These are phyloP conservation scores for Hafferia zeledoni DNA, from an alignment of 2,797 vertebrate genomes.

Conservation along the genomic window DNA sequence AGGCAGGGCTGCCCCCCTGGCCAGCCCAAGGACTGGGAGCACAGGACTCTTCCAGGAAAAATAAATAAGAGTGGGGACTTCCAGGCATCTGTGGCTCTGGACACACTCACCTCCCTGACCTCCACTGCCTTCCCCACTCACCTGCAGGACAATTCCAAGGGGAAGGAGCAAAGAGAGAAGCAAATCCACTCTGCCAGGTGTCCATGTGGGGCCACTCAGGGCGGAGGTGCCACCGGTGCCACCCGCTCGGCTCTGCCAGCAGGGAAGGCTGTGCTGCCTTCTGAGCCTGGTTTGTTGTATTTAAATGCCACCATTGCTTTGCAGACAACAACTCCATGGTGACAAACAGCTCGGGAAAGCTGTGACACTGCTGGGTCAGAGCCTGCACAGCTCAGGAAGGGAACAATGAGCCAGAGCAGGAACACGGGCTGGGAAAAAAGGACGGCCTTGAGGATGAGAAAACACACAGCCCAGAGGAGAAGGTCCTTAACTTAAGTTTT, in stretches of 20 bases:
- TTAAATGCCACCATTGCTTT: not conserved
- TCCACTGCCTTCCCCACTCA: not conserved
- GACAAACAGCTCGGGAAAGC: not conserved
- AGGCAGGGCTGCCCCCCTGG: not conserved
- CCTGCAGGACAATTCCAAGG: not conserved
- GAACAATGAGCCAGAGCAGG: not conserved
- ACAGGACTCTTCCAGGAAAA: not conserved
- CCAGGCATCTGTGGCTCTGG: fast-evolving
- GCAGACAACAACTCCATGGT: slow-evolving; percentile 24
- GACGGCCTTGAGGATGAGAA: slow-evolving; percentile 29
- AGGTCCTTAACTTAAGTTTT: not conserved
- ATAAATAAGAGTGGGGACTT: fast-evolving
- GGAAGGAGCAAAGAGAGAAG: not conserved
- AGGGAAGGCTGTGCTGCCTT: not conserved
- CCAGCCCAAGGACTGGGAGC: not conserved
- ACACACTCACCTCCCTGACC: not conserved
- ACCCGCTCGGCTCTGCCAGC: not conserved
- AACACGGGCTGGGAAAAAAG: not conserved
- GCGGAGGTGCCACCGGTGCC: not conserved
- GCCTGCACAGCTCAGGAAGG: not conserved
- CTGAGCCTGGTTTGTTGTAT: not conserved
- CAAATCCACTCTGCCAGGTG: fast-evolving
- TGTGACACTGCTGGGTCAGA: not conserved
- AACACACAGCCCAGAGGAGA: not conserved
- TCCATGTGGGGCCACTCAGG: fast-evolving